These are phyloP conservation scores for Orchestes rusci DNA, from an alignment of 2,888 invertebrate genomes.

Conservation along the genomic window DNA sequence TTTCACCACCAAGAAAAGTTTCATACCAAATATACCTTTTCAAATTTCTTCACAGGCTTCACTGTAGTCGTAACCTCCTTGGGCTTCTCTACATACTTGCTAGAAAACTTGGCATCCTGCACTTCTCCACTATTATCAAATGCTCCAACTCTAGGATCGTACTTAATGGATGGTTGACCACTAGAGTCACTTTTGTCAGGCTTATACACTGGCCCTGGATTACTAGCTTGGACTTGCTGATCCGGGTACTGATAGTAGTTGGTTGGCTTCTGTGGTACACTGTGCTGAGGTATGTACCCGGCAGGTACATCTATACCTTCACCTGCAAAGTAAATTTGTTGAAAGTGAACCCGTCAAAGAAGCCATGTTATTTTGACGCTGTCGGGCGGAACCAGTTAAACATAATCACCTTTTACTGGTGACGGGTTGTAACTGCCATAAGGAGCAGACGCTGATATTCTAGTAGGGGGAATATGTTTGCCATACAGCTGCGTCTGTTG, in stretches of 20 bases:
- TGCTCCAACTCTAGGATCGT: slow-evolving; percentile 15
- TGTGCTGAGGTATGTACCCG: slow-evolving; percentile 20
- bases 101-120: no score
- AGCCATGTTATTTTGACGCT: no score
- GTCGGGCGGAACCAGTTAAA: no score
- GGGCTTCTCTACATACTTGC: no score
- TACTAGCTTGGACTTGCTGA: slow-evolving; percentile 8
- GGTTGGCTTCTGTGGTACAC: slow-evolving; percentile 7
- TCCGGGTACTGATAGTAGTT: slow-evolving; percentile 1
- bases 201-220: slow-evolving; percentile 17
- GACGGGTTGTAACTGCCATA: slow-evolving; percentile 6
- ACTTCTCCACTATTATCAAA: slow-evolving; percentile 15
- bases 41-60: no score
- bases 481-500: slow-evolving; percentile 36
- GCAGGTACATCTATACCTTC: slow-evolving; percentile 18
- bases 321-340: slow-evolving; percentile 4
- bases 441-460: slow-evolving; percentile 9
- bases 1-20: no score
- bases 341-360: no score
- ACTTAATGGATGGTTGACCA: slow-evolving; percentile 16
- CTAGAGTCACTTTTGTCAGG: no score
- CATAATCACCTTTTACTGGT: slow-evolving; percentile 11
- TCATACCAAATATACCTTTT: no score
- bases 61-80: no score
- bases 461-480: slow-evolving; percentile 24